phyloP scores from a whole-genome alignment of 2,888 invertebrate genomes.

The Drepana falcataria region DNA sequence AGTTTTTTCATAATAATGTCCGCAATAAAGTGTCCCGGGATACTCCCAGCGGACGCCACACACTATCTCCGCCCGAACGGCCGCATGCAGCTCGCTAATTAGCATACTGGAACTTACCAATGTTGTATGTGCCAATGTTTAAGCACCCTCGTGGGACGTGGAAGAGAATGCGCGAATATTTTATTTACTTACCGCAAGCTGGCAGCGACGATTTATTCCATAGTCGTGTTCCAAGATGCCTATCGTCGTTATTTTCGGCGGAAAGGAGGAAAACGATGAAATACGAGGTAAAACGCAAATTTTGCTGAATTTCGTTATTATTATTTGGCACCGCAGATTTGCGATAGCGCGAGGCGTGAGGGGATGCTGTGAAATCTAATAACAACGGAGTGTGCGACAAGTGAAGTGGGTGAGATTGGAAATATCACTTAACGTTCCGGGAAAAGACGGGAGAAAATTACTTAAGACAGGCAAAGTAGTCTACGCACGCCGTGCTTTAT shows the following conservation, averaged over 20 bases:
- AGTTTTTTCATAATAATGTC: conserved; percentile 5
- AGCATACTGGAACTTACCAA: conserved; percentile 32
- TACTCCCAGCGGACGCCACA: conserved; percentile 18
- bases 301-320: conserved; percentile 58
- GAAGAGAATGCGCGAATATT: conserved; percentile 24
- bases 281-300: conserved; percentile 48
- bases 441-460: conserved; percentile 9
- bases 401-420: conserved; percentile 41
- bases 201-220: conserved; percentile 39
- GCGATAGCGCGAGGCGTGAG: conserved; percentile 38
- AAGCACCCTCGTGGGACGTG: conserved; percentile 23
- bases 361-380: conserved; percentile 51
- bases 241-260: conserved; percentile 37
- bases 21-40: conserved; percentile 27
- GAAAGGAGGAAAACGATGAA: conserved; percentile 21
- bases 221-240: conserved; percentile 46
- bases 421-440: conserved; percentile 41
- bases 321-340: conserved; percentile 57
- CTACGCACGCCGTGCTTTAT: background rate
- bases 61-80: conserved; percentile 27
- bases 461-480: conserved; percentile 14
- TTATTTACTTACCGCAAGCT: conserved; percentile 28
- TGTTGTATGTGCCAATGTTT: conserved; percentile 35
- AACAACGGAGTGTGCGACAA: conserved; percentile 40
- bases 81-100: conserved; percentile 49